A percentile compares a stretch with the other conserved stretches of the same genome.
Evolutionary conservation across 2,113 vertebrate genomes (phyloP).

Genomic region (Isurus oxyrinchus): DNA sequence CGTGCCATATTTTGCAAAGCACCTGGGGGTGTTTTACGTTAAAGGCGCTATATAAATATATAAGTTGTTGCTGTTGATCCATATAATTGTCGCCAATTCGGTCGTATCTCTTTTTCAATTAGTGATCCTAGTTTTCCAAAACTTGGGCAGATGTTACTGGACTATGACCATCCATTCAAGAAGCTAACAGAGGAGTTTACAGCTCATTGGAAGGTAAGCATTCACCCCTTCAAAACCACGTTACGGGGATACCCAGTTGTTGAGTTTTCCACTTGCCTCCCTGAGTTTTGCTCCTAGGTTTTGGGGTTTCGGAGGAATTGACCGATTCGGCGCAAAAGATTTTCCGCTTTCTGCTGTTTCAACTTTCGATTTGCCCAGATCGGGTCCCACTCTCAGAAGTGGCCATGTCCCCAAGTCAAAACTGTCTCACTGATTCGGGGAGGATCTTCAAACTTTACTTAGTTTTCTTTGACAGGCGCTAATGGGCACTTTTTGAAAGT

Average conservation of each 20-base stretch:
- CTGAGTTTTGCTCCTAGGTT: no score
- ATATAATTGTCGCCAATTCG: background rate
- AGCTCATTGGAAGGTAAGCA: slow-evolving; percentile 76
- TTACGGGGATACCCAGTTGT: background rate
- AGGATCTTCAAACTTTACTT: background rate
- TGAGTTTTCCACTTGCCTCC: background rate
- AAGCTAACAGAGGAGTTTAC: slow-evolving; percentile 88
- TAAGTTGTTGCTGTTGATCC: background rate
- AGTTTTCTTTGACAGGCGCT: background rate
- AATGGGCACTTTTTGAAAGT: no score
- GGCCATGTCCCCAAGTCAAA: background rate
- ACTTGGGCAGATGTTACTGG: slow-evolving; percentile 82
- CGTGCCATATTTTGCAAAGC: no score
- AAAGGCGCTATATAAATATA: background rate
- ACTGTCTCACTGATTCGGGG: background rate
- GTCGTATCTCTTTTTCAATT: background rate
- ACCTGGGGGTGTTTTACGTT: no score
- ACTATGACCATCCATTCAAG: slow-evolving; percentile 83
- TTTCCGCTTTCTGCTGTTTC: background rate
- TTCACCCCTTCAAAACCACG: background rate
- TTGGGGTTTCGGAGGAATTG: no score
- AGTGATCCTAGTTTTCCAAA: slow-evolving; percentile 79
- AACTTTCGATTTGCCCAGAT: background rate
- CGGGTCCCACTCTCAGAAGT: background rate
- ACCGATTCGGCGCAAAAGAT: no score